Evolutionary conservation across 2,113 vertebrate species (phyloP).

Genomic region (Eulemur macaco): DNA sequence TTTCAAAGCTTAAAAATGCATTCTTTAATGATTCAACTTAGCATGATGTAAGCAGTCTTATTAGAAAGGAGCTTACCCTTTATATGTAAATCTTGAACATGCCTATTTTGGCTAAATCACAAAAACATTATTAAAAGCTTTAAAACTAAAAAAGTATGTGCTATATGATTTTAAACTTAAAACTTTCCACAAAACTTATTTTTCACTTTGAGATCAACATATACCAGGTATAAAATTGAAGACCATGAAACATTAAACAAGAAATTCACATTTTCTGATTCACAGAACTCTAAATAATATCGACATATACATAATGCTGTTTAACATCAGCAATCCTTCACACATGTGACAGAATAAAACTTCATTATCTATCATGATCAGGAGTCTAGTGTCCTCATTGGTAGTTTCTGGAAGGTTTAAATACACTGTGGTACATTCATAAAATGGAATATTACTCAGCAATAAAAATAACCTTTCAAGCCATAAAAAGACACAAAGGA

Average conservation of each 20-base stretch:
- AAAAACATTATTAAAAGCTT: not conserved
- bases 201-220: not conserved
- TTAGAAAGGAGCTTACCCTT: not conserved
- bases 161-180: not conserved
- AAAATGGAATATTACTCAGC: not conserved
- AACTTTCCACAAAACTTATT: not conserved
- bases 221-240: not conserved
- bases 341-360: not conserved
- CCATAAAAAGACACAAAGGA: not conserved
- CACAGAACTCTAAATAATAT: not conserved
- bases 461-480: not conserved
- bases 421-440: not conserved
- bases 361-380: not conserved
- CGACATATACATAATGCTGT: not conserved
- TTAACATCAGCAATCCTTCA: not conserved
- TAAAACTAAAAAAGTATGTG: not conserved
- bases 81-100: constrained; percentile 1
- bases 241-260: not conserved
- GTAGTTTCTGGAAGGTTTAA: not conserved
- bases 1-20: constrained; percentile 29
- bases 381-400: not conserved
- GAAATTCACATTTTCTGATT: constrained; percentile 4
- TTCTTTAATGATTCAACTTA: constrained; percentile 27
- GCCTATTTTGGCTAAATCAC: not conserved
- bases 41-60: not conserved